Base-by-base conservation (phyloP, 2,113 vertebrate genomes). In the Solea solea region DNA sequence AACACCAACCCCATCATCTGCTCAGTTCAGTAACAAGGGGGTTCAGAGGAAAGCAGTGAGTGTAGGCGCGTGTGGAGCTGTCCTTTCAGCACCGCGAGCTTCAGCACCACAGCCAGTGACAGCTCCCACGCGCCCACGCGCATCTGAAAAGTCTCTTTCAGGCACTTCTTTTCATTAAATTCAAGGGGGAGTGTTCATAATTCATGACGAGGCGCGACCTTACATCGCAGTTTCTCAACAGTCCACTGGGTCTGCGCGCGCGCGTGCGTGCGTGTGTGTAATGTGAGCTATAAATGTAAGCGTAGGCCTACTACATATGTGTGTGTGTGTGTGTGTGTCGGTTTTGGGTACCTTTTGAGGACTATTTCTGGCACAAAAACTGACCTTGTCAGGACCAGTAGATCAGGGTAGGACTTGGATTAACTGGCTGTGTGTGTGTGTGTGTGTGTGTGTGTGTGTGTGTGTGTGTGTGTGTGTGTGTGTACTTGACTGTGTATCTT, bases 21-120 rank as follows among this genome's bases (percentile, higher is more conserved):
- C 34, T 34, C 34, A 25, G 10, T 54, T 65, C 84, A 76, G 69
- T 63, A 77, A 64, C 76, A 40, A 41, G 34, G 34, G 60, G 42
- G 49, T 77, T n/a, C 74, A 54, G 76, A n/a, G 77, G 57, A 27
- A 65, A 9, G 14, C 76, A 67, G 74, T 73, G 80, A 67, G 76
- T 72, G 83, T 72, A 65, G 75, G 85, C 84, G 88, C 82, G 77
- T 41, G 83, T 48, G 90, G 90, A 93, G 90, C 93, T 94, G 91
- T 93, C 90, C 88, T 90, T 93, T 93, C 93, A 93, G 92, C 92
- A 93, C 93, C 91, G 64, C 75, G 70, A 78, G 77, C 85, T 89
- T 87, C 90, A 92, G 89, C 86, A 90, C 92, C 72, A 60, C 75
- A 5, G 67, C 81, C 21, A 71, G 57, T 80, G 83, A 91, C 86